Evolutionary conservation across 2,888 invertebrate species (phyloP), one percentile per base, ranked within the genome.

Genomic region (Terebella lapidaria): DNA sequence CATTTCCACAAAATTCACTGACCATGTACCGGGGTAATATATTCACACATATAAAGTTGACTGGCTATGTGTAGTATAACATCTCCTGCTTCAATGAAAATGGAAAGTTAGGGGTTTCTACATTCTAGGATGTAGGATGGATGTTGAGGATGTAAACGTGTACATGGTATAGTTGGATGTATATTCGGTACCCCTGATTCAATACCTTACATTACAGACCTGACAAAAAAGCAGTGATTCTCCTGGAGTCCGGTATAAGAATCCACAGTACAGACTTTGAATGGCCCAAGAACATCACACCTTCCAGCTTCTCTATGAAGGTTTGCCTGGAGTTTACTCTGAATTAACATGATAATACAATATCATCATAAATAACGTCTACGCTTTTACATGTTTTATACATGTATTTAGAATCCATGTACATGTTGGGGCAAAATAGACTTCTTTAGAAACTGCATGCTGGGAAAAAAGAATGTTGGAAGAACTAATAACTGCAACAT

Each of bases 301-400:
- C 93, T 0, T 94, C 94, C 0, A 93, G 94, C 1, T 97, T 97
- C 78, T 91, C 93, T 65, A 99, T 99, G 97, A 99, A 99, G 85
- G 90, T 90, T n/a, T 29, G 49, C n/a, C n/a, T n/a, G n/a, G n/a
- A n/a, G n/a, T 29, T 27, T 25, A 56, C 4, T 54, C n/a, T 1
- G 24, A 30, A 22, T 25, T 55, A 4, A 15, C n/a, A 22, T 26
- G 18, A 26, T 42, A 27, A 57, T 57, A 25, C 3, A 26, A 26
- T 49, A n/a, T n/a, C 18, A 1, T 26, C 15, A 5, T 28, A 26
- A 26, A 27, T n/a, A 49, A 18, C 26, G 25, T 25, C 10, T 22
- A n/a, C n/a, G n/a, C n/a, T n/a, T n/a, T n/a, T n/a, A n/a, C n/a
- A n/a, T n/a, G n/a, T n/a, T n/a, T n/a, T n/a, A 18, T 55, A 47